A percentile compares a stretch with the other conserved stretches of the same genome.
These are phyloP conservation scores for Leucophenga varia DNA, from an alignment of 1,140 invertebrate genomes.

Conservation along the genomic window DNA sequence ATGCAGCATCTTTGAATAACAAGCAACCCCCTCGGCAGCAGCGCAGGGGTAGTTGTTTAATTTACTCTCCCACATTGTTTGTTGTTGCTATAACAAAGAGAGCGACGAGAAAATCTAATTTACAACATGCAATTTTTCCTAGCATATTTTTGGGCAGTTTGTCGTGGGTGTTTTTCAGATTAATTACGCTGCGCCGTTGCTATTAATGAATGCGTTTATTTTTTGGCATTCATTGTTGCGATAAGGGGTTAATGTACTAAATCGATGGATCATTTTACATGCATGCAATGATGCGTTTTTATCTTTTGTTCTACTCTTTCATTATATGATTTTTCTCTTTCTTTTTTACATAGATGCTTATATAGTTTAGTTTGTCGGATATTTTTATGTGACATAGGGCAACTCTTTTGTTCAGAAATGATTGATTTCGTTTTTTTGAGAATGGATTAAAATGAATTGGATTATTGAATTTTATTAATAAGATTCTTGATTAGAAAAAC, in stretches of 20 bases:
- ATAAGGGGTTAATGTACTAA: constrained; percentile 44
- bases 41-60: not conserved
- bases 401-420: constrained; percentile 23
- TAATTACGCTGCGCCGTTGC: constrained; percentile 44
- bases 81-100: constrained; percentile 43
- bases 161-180: constrained; percentile 27
- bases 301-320: constrained; percentile 2
- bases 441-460: too few relatives aligned
- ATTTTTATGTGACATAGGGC: constrained; percentile 18
- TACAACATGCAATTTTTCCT: constrained; percentile 47
- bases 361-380: too few relatives aligned
- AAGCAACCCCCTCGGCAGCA: not conserved
- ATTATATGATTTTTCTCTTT: not conserved
- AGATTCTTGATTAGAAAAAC: too few relatives aligned
- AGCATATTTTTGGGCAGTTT: not conserved
- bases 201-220: constrained; percentile 39
- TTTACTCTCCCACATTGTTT: too few relatives aligned
- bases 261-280: constrained; percentile 42
- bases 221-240: constrained; percentile 9
- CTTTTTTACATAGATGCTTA: constrained; percentile 22
- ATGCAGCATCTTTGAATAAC: constrained; percentile 19
- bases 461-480: too few relatives aligned
- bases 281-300: constrained; percentile 19
- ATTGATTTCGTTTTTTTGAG: too few relatives aligned
- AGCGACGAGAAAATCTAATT: constrained; percentile 48